These are phyloP conservation scores for Helarctos malayanus DNA, from an alignment of 2,797 vertebrate genomes.

Conservation along the genomic window DNA sequence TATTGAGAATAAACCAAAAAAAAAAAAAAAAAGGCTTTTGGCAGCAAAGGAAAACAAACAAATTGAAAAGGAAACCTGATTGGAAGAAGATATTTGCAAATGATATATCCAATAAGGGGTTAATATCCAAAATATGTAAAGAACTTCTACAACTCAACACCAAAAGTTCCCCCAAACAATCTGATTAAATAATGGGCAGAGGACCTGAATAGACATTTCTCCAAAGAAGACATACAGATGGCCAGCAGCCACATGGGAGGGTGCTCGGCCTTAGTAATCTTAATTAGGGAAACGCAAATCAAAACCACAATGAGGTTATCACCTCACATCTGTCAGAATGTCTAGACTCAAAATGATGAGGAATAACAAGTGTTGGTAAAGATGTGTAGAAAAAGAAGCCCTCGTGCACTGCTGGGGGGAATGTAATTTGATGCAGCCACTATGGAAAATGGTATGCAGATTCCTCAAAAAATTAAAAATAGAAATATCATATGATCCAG, in stretches of 20 bases:
- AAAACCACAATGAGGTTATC: not conserved
- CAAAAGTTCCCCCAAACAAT: not conserved
- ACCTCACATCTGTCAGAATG: not conserved
- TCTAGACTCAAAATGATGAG: not conserved
- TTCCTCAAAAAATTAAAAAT: not conserved
- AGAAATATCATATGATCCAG: not conserved
- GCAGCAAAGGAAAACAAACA: not conserved
- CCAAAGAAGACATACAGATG: not conserved
- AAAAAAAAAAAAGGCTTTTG: not conserved
- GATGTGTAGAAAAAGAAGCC: not conserved
- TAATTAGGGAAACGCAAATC: not conserved
- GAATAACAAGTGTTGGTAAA: not conserved
- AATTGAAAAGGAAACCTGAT: not conserved
- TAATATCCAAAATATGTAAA: not conserved
- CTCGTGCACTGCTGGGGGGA: not conserved
- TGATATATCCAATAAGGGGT: not conserved
- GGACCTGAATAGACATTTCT: not conserved
- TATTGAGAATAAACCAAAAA: not conserved
- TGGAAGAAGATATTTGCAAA: not conserved
- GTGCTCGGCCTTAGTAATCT: not conserved
- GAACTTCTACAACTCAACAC: not conserved
- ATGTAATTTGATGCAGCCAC: not conserved
- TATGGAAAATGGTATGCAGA: not conserved
- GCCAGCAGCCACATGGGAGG: not conserved
- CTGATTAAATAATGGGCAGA: not conserved